Conservation (phyloP, 2,888 invertebrate genomes). For the Hydriomena furcata region DNA sequence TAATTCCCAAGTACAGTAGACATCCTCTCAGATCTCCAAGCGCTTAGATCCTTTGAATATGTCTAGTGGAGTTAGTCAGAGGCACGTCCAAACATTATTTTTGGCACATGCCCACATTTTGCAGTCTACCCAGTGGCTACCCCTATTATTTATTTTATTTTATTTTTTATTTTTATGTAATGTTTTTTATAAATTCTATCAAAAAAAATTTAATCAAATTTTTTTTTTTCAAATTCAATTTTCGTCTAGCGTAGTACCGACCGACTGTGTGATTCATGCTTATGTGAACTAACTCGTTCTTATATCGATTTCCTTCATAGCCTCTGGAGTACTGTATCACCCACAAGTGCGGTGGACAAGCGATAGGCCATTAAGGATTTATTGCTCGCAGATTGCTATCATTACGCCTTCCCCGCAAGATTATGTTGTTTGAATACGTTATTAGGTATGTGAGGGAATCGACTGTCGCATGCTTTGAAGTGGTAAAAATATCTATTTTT, state of each 20-base stretch:
- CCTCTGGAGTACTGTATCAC: conserved; percentile 45
- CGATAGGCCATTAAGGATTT: conserved; percentile 76
- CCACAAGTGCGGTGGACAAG: conserved; percentile 71
- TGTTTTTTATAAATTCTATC: too few species aligned
- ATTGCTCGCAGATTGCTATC: conserved; percentile 77
- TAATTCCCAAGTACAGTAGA: too few species aligned
- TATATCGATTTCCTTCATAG: conserved; percentile 16
- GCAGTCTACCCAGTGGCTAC: too few species aligned
- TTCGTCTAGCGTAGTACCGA: neutral
- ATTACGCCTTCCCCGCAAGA: conserved; percentile 63
- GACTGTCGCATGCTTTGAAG: conserved; percentile 35
- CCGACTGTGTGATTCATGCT: neutral
- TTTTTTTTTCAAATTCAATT: neutral
- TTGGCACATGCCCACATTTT: too few species aligned
- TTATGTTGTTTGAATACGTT: conserved; percentile 80
- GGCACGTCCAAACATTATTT: too few species aligned
- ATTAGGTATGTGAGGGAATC: conserved; percentile 48
- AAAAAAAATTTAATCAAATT: too few species aligned
- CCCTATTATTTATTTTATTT: too few species aligned
- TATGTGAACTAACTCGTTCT: too few species aligned
- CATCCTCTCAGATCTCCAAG: too few species aligned
- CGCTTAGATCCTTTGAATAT: too few species aligned
- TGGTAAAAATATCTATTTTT: neutral
- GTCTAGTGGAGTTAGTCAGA: too few species aligned
- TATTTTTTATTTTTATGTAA: too few species aligned